These are phyloP conservation scores for Drosophila malerkotliana DNA, from an alignment of 1,140 invertebrate genomes.

Conservation along the genomic window DNA sequence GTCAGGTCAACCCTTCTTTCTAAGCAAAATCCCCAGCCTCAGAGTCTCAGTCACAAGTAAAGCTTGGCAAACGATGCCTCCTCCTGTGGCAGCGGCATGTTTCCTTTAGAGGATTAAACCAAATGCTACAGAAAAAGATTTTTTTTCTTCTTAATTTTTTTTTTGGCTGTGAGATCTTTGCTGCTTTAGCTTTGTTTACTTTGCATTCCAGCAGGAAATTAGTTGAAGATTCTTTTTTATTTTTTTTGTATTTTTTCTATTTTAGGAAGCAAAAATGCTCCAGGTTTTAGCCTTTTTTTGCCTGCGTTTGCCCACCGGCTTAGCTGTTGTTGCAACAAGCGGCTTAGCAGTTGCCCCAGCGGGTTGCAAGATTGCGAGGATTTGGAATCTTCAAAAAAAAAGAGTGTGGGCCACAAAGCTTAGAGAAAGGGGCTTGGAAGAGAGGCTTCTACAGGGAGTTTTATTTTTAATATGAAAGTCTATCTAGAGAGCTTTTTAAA, in stretches of 20 bases:
- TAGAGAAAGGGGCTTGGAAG: too few relatives aligned
- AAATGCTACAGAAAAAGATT: conserved; percentile 74
- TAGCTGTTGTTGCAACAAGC: conserved; percentile 75
- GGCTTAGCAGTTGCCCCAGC: conserved; percentile 48
- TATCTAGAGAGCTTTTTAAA: too few relatives aligned
- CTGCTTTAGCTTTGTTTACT: conserved; percentile 26
- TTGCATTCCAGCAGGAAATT: conserved; percentile 45
- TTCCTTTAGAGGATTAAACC: conserved; percentile 75
- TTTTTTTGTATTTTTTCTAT: neutral
- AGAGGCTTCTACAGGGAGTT: too few relatives aligned
- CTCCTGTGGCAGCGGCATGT: conserved; percentile 65
- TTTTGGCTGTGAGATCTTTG: conserved; percentile 50
- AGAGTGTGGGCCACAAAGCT: too few relatives aligned
- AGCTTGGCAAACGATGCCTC: conserved; percentile 12
- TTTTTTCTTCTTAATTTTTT: conserved; percentile 19
- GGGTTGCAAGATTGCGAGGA: neutral
- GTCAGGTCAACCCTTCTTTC: conserved; percentile 46
- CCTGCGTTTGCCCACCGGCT: conserved; percentile 36
- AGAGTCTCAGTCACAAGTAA: conserved; percentile 1
- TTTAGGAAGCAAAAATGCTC: neutral
- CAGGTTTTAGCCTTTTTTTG: neutral
- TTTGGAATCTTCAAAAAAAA: neutral
- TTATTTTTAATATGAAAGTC: too few relatives aligned
- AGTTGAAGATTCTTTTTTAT: conserved; percentile 6
- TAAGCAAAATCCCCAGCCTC: conserved; percentile 50